Conservation (phyloP, 2,797 vertebrate genomes). For the Chrysocyon brachyurus region DNA sequence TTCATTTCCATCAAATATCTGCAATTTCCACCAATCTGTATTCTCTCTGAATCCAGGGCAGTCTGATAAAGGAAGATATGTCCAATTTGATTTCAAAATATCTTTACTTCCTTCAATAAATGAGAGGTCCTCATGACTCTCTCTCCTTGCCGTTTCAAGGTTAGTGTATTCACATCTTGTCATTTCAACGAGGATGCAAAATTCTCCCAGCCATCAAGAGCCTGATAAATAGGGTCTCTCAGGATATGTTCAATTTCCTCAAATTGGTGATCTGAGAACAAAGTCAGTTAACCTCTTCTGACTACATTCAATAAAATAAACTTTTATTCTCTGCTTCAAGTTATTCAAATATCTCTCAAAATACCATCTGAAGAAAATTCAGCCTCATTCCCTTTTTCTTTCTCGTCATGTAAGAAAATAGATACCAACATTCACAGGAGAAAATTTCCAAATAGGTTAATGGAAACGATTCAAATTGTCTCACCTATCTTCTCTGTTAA, state of each 20-base stretch:
- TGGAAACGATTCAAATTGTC: not conserved
- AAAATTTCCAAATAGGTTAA: not conserved
- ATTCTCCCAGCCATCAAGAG: not conserved
- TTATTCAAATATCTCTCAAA: not conserved
- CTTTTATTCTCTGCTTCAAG: not conserved
- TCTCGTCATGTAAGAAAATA: not conserved
- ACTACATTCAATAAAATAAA: slow-evolving; percentile 35
- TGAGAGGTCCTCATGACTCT: not conserved
- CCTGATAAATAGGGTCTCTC: not conserved
- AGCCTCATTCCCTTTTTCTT: not conserved
- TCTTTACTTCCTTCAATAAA: not conserved
- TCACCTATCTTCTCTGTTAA: not conserved
- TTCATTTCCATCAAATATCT: slow-evolving; percentile 12
- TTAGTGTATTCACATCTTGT: not conserved
- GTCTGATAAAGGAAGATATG: slow-evolving; percentile 3
- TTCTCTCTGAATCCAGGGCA: not conserved
- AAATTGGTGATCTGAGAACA: slow-evolving; percentile 15
- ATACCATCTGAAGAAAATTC: not conserved
- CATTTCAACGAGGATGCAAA: not conserved
- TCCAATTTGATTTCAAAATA: not conserved
- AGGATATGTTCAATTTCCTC: not conserved
- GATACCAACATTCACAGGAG: not conserved
- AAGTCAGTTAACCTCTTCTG: not conserved
- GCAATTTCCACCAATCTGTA: not conserved
- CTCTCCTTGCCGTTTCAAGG: not conserved